These are phyloP conservation scores for Carcina quercana DNA, from an alignment of 2,888 invertebrate genomes.

Conservation along the genomic window DNA sequence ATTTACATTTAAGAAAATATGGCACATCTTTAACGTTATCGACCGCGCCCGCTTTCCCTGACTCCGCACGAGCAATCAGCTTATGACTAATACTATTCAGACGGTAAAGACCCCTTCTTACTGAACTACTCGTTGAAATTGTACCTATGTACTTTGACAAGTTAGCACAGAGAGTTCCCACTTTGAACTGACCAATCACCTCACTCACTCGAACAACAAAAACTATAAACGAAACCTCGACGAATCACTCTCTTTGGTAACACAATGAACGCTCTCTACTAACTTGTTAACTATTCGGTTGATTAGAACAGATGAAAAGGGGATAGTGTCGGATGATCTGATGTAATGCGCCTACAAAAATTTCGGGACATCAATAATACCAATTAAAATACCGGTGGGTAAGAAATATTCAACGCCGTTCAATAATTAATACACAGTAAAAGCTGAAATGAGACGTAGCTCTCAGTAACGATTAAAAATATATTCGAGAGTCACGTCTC, in stretches of 20 bases:
- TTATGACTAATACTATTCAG: slow-evolving; percentile 36
- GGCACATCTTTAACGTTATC: slow-evolving; percentile 64
- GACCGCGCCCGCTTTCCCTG: slow-evolving; percentile 50
- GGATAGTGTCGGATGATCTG: slow-evolving; percentile 13
- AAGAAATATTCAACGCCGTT: slow-evolving; percentile 59
- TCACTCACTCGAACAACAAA: not conserved
- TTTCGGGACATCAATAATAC: slow-evolving; percentile 57
- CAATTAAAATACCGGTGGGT: slow-evolving; percentile 74
- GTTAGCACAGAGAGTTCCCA: slow-evolving; percentile 3
- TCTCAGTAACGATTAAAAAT: no score
- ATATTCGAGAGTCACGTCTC: slow-evolving; percentile 2
- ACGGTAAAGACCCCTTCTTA: slow-evolving; percentile 17
- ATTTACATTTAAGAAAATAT: slow-evolving; percentile 73
- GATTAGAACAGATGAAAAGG: not conserved
- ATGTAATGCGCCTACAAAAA: slow-evolving; percentile 49
- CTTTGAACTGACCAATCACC: not conserved
- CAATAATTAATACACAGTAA: slow-evolving; percentile 40
- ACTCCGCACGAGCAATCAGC: slow-evolving; percentile 36
- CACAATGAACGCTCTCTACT: slow-evolving; percentile 4
- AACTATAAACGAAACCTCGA: no score
- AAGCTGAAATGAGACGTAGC: no score
- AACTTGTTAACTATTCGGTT: slow-evolving; percentile 1
- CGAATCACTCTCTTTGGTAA: not conserved
- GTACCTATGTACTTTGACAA: slow-evolving; percentile 1
- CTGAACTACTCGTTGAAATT: not conserved